A percentile compares a stretch with the other conserved stretches of the same genome.
Evolutionary conservation across 2,113 vertebrate species (phyloP).

Genomic region (Meriones unguiculatus): DNA sequence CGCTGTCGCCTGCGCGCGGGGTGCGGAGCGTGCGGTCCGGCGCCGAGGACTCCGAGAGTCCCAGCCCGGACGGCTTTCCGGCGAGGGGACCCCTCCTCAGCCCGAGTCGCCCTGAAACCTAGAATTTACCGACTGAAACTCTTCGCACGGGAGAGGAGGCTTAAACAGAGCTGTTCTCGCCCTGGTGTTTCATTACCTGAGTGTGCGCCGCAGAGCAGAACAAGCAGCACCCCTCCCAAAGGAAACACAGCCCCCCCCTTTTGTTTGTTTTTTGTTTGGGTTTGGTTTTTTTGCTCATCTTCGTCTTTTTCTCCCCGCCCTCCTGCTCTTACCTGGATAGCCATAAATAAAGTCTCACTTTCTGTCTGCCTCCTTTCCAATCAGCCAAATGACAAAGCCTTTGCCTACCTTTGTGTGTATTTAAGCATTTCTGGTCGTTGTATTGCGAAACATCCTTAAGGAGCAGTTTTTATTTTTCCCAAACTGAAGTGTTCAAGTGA

Average conservation of each 20-base stretch:
- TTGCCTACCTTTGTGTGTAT: conserved; percentile 59
- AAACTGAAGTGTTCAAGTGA: conserved; percentile 8
- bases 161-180: neutral
- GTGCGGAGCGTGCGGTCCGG: neutral
- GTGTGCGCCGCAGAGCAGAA: neutral
- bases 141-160: neutral
- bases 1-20: neutral
- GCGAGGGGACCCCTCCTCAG: neutral
- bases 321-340: neutral
- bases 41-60: conserved; percentile 30
- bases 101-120: neutral
- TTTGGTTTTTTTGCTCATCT: neutral
- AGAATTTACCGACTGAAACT: neutral
- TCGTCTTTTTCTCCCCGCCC: neutral
- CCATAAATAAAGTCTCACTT: conserved; percentile 53
- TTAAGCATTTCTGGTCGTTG: conserved; percentile 9
- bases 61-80: neutral
- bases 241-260: no score
- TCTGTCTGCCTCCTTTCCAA: neutral
- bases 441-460: conserved; percentile 28
- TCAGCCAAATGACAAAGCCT: conserved; percentile 45
- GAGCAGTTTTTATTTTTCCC: conserved; percentile 23
- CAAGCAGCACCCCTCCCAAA: neutral
- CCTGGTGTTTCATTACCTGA: neutral
- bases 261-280: no score